Evolutionary conservation across 2,797 vertebrate genomes (phyloP).

Genomic region (Xiphophorus birchmanni): DNA sequence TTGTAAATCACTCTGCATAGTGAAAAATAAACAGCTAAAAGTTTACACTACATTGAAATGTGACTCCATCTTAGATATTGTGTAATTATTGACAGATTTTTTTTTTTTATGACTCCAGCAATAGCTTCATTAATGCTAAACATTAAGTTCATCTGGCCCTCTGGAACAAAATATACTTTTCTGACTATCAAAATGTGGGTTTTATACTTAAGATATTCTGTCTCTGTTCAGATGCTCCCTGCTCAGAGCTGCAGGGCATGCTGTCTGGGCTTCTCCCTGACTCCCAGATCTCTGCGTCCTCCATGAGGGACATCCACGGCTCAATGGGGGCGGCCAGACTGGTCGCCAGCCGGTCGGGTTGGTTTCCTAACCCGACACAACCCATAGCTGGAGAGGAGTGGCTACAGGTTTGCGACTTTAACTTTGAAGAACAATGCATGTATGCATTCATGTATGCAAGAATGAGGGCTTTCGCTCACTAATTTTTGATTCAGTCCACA

Average conservation of each 20-base stretch:
- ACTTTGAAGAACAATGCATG: background rate
- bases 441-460: background rate
- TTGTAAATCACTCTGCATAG: background rate
- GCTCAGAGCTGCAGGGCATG: constrained; percentile 96
- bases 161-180: background rate
- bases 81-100: background rate
- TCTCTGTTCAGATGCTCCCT: constrained; percentile 87
- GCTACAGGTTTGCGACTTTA: constrained; percentile 81
- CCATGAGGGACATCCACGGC: constrained; percentile 93
- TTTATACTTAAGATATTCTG: background rate
- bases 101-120: background rate
- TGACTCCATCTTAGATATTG: background rate
- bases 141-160: background rate
- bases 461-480: background rate
- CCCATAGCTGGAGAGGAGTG: constrained; percentile 93
- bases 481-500: background rate
- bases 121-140: background rate
- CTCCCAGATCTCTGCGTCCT: constrained; percentile 94
- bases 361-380: constrained; percentile 91
- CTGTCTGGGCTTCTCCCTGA: constrained; percentile 93
- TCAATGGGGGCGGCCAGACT: constrained; percentile 90
- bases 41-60: background rate
- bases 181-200: background rate
- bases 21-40: background rate
- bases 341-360: constrained; percentile 94